Base-by-base conservation (phyloP, 2,888 invertebrate species). In the Andrena praecox region DNA sequence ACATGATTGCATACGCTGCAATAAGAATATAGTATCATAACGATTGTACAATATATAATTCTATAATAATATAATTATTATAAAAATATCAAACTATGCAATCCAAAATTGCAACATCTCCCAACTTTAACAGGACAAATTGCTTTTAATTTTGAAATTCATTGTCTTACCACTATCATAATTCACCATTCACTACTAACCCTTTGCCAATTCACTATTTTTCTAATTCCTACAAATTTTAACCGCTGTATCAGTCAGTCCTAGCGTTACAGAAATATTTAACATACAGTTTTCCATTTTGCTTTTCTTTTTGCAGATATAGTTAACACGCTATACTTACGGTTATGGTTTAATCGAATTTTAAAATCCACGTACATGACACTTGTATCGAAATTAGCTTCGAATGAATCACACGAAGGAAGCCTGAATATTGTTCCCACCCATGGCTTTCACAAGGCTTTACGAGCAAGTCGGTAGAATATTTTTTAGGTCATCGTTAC, bases 401-500 rank as follows among this genome's bases (percentile, higher is more conserved):
- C 27, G 8, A 27, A 42, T 42, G 33, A 56, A 8, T 35, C 20
- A 24, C 8, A 12, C 56, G 42, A 27, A 29, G 5, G 27, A 42
- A 27, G 69, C 20, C n/a, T 56, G 10, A 31, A 54, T 68, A 54
- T 68, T 54, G 35, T 35, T 68, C 54, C 24, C 59, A 33, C 48
- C 27, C 35, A 20, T 70, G 20, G 52, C 29, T 33, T 68, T 77
- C 52, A 42, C 54, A 20, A 7, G 42, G 42, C 54, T 62, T 31
- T 42, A 63, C 54, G 20, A 50, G 59, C n/a, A 33, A 31, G 29
- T 60, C 10, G 52, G 62, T 42, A 29, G 71, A 76, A 42, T 12
- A 77, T 63, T 84, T 86, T 88, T 70, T 83, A 86, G 86, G 89
- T 90, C 88, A 89, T 69, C 86, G 80, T 87, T 85, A 78, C 84